Conservation (phyloP, 1,140 invertebrate species). For the Halesus radiatus region DNA sequence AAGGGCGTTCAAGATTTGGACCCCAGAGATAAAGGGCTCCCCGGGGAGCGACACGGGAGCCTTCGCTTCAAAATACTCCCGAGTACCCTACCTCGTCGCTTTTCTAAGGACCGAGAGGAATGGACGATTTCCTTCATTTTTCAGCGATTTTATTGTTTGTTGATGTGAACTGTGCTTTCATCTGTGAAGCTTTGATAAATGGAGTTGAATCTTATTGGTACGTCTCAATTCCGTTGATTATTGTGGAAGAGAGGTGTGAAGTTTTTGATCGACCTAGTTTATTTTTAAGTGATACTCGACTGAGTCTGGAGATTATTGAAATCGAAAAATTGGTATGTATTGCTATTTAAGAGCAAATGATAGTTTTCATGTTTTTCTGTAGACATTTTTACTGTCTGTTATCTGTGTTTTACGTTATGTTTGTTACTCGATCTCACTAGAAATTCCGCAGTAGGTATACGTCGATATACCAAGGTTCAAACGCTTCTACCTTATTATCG, state of each 20-base stretch:
- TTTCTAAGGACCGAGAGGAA: slow-evolving; percentile 21
- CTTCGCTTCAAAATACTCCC: slow-evolving; percentile 10
- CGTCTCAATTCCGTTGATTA: background rate
- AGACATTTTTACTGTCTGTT: too few relatives aligned
- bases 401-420: too few relatives aligned
- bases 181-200: slow-evolving; percentile 16
- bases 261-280: too few relatives aligned
- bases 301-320: too few relatives aligned
- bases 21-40: slow-evolving; percentile 37
- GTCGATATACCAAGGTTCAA: too few relatives aligned
- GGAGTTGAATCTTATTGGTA: background rate
- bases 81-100: background rate
- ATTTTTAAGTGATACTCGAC: too few relatives aligned
- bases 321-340: too few relatives aligned
- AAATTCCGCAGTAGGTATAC: too few relatives aligned
- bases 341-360: too few relatives aligned
- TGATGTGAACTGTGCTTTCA: slow-evolving; percentile 14
- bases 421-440: too few relatives aligned
- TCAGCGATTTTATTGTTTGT: slow-evolving; percentile 32
- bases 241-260: background rate
- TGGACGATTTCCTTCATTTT: slow-evolving; percentile 11
- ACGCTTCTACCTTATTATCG: too few relatives aligned
- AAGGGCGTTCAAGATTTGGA: slow-evolving; percentile 32
- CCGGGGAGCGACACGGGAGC: slow-evolving; percentile 9
- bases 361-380: too few relatives aligned